phyloP scores from a whole-genome alignment of 2,888 invertebrate species.

The Stenodera caucasica region DNA sequence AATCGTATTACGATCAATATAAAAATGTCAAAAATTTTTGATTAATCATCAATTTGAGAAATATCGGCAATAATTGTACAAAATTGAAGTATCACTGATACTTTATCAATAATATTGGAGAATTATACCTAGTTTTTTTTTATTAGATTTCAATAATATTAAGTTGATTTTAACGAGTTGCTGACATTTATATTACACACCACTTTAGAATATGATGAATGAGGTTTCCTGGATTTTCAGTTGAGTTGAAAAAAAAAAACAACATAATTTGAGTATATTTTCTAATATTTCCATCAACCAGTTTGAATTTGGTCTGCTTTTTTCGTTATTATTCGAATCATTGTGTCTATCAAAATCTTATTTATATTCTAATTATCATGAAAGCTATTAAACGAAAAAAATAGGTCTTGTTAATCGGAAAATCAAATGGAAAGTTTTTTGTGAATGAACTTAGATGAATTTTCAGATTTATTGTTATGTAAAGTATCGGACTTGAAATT shows the following conservation, averaged over 20 bases:
- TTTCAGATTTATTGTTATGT: no score
- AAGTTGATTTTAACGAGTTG: constrained; percentile 9
- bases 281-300: no score
- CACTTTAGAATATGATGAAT: constrained; percentile 17
- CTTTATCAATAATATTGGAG: no score
- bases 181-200: constrained; percentile 18
- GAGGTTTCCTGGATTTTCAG: constrained; percentile 3
- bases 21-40: background rate
- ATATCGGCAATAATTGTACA: background rate
- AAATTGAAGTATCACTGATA: background rate
- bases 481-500: background rate
- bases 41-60: background rate
- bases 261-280: constrained; percentile 5
- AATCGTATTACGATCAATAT: background rate
- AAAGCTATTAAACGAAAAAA: background rate
- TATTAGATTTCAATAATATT: no score
- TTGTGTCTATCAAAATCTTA: no score
- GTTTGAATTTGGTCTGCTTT: background rate
- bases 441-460: no score
- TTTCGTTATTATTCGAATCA: no score
- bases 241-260: constrained; percentile 10
- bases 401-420: background rate
- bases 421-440: no score
- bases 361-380: constrained; percentile 16
- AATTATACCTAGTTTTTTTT: no score